Evolutionary conservation across 1,140 invertebrate genomes (phyloP), one percentile per base, ranked within the genome.

Genomic region (Sycophila sp.): DNA sequence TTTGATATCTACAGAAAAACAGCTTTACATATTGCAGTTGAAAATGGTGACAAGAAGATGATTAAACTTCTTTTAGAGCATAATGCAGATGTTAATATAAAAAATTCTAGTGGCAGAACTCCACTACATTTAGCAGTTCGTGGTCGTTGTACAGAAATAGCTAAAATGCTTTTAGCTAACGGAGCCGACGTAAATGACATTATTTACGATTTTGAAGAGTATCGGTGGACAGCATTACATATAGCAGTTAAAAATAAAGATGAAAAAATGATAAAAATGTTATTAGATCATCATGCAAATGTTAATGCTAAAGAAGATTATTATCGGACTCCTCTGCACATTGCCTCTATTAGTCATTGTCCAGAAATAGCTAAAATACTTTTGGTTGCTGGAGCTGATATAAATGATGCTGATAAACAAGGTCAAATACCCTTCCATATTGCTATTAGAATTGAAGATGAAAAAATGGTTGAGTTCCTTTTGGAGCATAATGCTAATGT

Each of bases 241-340:
- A 60, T 69, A 19, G 67, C 67, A 19, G 67, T 69, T 13, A 69
- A 62, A 47, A 69, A 69, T 42, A 69, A 62, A 22, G 67, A 69
- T 53, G 67, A 69, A 60, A 69, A 69, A 45, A 69, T 69, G 47
- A 56, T 69, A 4, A 62, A 63, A 34, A 28, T 63, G 30, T 38
- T 69, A 24, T 45, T 69, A 24, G 68, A 63, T 5, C 24, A 60
- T 32, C 51, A 38, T 53, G 47, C 58, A 60, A 60, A 62, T 32
- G 47, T 69, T 10, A 69, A 69, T 53, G 56, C 67, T 40, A 60
- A 69, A 53, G 58, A 69, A 53, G 45, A 69, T 17, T 47, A 62
- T 62, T 56, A 64, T 32, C n/a, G 49, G 15, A 62, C 67, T 32
- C 58, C 67, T 22, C 53, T 69, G 28, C 67, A 69, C 30, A 69